These are phyloP conservation scores for Apocheima hispidaria DNA, from an alignment of 2,888 invertebrate genomes.

Conservation along the genomic window DNA sequence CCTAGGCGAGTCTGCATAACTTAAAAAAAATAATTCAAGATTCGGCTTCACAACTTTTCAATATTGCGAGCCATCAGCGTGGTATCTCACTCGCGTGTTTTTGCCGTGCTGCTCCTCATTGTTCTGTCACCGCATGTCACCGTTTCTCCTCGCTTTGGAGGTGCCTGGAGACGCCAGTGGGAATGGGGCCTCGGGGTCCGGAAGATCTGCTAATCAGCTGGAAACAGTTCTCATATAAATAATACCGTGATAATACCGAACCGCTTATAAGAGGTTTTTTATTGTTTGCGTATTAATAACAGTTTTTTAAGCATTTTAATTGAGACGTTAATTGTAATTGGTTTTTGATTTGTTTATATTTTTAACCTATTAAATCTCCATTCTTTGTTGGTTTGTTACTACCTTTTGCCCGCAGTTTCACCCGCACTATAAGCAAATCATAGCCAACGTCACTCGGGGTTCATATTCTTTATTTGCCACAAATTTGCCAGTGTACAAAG, in stretches of 20 bases:
- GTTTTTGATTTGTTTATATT: conserved; percentile 16
- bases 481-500: too few relatives aligned
- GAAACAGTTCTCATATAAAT: conserved; percentile 31
- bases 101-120: conserved; percentile 56
- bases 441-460: too few relatives aligned
- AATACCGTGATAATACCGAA: conserved; percentile 2
- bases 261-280: conserved; percentile 16
- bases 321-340: conserved; percentile 18
- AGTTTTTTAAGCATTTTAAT: conserved; percentile 7
- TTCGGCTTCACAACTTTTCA: neutral
- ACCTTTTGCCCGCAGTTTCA: too few relatives aligned
- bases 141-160: conserved; percentile 44
- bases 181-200: conserved; percentile 66
- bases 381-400: neutral
- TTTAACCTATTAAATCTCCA: neutral
- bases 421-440: too few relatives aligned
- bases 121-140: conserved; percentile 59
- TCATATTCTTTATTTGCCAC: too few relatives aligned
- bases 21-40: too few relatives aligned
- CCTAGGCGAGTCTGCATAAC: too few relatives aligned
- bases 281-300: conserved; percentile 5
- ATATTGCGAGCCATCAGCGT: conserved; percentile 45
- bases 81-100: conserved; percentile 47
- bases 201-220: conserved; percentile 58
- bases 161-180: conserved; percentile 45